These are phyloP conservation scores for Harmothoe impar DNA, from an alignment of 2,888 invertebrate species.

Conservation along the genomic window DNA sequence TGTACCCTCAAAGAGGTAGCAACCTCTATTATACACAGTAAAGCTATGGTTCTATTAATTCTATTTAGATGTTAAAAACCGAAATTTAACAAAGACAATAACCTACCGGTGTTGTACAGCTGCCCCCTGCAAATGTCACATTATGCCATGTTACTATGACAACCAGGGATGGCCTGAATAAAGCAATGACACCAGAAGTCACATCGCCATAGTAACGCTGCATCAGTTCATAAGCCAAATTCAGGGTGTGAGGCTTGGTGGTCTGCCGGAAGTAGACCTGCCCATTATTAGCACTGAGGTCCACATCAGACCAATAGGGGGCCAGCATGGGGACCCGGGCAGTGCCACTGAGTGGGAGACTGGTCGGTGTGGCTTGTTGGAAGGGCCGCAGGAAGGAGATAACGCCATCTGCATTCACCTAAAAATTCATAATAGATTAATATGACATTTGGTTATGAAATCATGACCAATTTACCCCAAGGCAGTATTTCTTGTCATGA, in stretches of 20 bases:
- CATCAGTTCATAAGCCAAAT: not conserved
- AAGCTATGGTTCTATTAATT: too few relatives aligned
- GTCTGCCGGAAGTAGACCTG: constrained; percentile 27
- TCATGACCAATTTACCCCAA: not conserved
- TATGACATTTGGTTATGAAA: not conserved
- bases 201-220: not conserved
- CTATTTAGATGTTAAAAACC: too few relatives aligned
- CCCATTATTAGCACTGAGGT: not conserved
- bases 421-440: not conserved
- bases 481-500: too few relatives aligned
- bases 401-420: not conserved
- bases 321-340: not conserved
- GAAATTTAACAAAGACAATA: too few relatives aligned
- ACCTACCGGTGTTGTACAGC: not conserved
- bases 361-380: not conserved
- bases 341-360: not conserved
- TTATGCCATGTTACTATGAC: constrained; percentile 21
- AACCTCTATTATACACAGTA: too few relatives aligned
- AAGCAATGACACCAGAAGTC: not conserved
- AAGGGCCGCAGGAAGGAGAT: constrained; percentile 6
- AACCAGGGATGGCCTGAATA: not conserved
- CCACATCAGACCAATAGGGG: constrained; percentile 7
- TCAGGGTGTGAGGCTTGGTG: not conserved
- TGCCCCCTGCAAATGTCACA: not conserved
- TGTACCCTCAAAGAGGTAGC: too few relatives aligned